Conservation (phyloP, 2,113 vertebrate genomes). For the Corythoichthys intestinalis region DNA sequence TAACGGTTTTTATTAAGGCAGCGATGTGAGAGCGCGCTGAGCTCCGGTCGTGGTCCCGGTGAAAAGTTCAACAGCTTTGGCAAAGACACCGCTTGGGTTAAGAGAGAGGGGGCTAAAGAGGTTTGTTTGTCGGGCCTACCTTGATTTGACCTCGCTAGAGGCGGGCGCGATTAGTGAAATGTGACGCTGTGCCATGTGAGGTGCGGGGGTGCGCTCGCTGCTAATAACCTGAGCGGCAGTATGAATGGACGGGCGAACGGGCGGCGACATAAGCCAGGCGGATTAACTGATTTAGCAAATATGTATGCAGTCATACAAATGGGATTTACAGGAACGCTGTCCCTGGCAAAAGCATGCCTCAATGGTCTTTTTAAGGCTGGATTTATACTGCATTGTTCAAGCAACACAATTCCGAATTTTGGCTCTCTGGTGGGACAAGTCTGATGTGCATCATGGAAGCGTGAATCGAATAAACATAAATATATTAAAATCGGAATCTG, state of each 20-base stretch:
- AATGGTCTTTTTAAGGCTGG: not conserved
- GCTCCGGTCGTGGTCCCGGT: conserved; percentile 40
- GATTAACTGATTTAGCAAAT: conserved; percentile 39
- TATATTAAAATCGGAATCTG: no score
- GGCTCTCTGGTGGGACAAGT: not conserved
- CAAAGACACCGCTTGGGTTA: conserved; percentile 62
- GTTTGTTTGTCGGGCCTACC: conserved; percentile 73
- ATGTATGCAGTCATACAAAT: conserved; percentile 41
- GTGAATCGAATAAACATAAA: not conserved
- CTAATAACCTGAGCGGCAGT: conserved; percentile 61
- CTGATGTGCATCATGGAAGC: not conserved
- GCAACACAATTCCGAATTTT: not conserved
- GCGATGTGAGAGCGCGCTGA: conserved; percentile 46
- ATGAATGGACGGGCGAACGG: conserved; percentile 32
- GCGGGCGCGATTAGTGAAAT: conserved; percentile 64
- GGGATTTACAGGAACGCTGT: conserved; percentile 15
- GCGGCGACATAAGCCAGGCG: conserved; percentile 6
- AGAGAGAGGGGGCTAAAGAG: conserved; percentile 68
- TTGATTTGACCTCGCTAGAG: conserved; percentile 68
- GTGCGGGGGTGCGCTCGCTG: conserved; percentile 23
- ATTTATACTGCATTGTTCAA: not conserved
- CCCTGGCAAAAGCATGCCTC: conserved; percentile 15
- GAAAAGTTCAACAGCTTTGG: conserved; percentile 64
- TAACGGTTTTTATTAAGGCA: conserved; percentile 56
- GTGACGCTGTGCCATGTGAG: conserved; percentile 49